Conservation (phyloP, 2,888 invertebrate species). For the Pterobdella sp. region DNA sequence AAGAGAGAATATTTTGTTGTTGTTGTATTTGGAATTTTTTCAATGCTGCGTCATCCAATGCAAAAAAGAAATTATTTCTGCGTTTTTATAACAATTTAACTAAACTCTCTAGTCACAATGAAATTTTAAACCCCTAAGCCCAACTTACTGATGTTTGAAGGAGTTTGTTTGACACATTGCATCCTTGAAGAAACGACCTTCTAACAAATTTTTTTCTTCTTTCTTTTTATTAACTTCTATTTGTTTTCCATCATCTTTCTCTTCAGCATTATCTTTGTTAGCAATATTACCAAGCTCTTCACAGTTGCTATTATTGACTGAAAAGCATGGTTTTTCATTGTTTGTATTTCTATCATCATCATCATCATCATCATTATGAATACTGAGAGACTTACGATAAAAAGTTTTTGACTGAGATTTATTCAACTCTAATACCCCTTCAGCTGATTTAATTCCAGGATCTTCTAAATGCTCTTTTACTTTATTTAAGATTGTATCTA, state of each 20-base stretch:
- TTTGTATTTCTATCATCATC: background rate
- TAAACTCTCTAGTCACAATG: background rate
- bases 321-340: too few species aligned
- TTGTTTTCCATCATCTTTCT: background rate
- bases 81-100: background rate
- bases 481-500: too few species aligned
- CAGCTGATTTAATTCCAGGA: too few species aligned
- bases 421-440: too few species aligned
- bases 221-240: background rate
- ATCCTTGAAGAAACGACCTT: constrained; percentile 17
- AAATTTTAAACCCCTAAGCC: too few species aligned
- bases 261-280: background rate
- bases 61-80: constrained; percentile 24
- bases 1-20: background rate
- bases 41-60: constrained; percentile 24
- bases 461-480: too few species aligned
- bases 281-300: too few species aligned
- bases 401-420: too few species aligned
- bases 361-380: background rate
- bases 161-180: constrained; percentile 25
- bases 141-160: background rate
- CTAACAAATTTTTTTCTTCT: background rate
- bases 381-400: background rate
- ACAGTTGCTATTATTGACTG: too few species aligned
- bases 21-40: constrained; percentile 25